These are phyloP conservation scores for Temnothorax longispinosus DNA, from an alignment of 1,140 invertebrate species.

Conservation along the genomic window DNA sequence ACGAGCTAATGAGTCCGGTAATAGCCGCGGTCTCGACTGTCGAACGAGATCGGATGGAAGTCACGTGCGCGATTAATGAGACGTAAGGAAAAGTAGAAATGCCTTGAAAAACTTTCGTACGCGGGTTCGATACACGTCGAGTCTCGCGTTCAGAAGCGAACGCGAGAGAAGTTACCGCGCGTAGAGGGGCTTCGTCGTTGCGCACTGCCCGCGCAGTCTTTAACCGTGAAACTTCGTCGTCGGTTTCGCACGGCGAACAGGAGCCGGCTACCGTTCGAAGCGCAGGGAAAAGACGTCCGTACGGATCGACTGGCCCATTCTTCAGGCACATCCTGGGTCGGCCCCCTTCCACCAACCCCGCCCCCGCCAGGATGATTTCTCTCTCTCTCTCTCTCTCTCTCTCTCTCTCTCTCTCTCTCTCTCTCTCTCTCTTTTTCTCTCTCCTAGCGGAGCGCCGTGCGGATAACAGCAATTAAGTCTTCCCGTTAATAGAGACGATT, in stretches of 20 bases:
- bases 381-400: constrained; percentile 15
- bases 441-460: constrained; percentile 76
- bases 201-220: background rate
- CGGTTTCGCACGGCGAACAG: constrained; percentile 64
- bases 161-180: background rate
- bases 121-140: background rate
- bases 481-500: constrained; percentile 85
- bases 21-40: constrained; percentile 10
- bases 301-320: constrained; percentile 72
- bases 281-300: constrained; percentile 69
- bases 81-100: constrained; percentile 2
- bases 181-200: background rate
- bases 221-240: constrained; percentile 64
- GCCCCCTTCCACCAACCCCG: constrained; percentile 57
- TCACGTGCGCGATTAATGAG: constrained; percentile 14
- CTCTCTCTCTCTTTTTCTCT: background rate
- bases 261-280: constrained; percentile 63
- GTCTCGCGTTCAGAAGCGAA: background rate
- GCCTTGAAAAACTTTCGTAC: constrained; percentile 1
- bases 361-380: constrained; percentile 32
- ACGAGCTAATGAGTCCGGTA: constrained; percentile 36
- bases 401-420: constrained; percentile 47
- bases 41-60: constrained; percentile 24
- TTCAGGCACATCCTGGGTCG: constrained; percentile 71
- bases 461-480: constrained; percentile 85